Evolutionary conservation across 2,113 vertebrate genomes (phyloP).

Genomic region (Tetrax tetrax): DNA sequence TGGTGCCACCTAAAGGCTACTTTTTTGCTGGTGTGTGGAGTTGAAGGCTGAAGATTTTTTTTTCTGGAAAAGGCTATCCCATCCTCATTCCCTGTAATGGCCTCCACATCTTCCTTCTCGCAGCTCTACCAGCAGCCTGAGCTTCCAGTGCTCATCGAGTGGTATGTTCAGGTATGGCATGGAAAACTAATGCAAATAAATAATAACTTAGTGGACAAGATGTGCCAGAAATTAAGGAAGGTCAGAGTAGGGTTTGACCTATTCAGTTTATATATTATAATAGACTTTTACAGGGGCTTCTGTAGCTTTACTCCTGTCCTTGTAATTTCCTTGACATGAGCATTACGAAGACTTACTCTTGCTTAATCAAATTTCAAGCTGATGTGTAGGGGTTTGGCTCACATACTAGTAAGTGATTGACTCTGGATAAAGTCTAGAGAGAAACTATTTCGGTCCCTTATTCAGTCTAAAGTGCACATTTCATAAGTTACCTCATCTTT

Average conservation of each 20-base stretch:
- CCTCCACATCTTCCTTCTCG: background rate
- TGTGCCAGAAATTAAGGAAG: background rate
- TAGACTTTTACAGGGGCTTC: background rate
- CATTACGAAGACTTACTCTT: background rate
- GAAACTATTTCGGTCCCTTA: background rate
- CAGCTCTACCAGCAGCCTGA: background rate
- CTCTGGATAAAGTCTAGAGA: background rate
- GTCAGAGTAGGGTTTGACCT: background rate
- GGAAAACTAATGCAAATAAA: background rate
- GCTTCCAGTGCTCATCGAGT: background rate
- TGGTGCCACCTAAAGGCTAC: background rate
- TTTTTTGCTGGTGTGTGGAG: background rate
- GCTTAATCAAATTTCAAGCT: background rate
- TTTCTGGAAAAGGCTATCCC: background rate
- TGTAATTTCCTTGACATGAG: background rate
- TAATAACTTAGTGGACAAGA: background rate
- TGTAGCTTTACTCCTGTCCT: background rate
- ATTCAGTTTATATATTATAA: background rate
- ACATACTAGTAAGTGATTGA: background rate
- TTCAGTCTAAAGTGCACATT: background rate
- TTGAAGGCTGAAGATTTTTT: background rate
- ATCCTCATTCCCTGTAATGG: background rate
- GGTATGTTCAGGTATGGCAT: fast-evolving
- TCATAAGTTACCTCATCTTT: background rate
- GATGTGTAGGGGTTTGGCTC: background rate